These are phyloP conservation scores for Perognathus longimembris DNA, from an alignment of 2,113 vertebrate genomes.

Conservation along the genomic window DNA sequence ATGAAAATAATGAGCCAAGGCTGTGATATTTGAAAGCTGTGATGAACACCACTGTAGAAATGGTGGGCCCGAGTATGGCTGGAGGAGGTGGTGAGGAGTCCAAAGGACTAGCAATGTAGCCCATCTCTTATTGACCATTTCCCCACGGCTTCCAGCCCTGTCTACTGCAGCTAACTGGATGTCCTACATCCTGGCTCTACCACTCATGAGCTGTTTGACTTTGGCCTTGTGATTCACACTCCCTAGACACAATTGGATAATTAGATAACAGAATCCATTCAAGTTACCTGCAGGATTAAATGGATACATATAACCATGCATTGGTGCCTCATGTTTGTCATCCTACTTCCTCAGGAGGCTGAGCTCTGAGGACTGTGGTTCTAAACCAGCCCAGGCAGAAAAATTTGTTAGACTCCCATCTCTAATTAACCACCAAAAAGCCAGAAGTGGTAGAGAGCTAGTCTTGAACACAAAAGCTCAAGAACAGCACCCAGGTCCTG, in stretches of 20 bases:
- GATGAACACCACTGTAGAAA: neutral
- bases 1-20: neutral
- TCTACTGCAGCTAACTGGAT: neutral
- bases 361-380: no score
- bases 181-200: neutral
- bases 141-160: neutral
- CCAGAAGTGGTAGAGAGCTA: no score
- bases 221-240: neutral
- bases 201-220: neutral
- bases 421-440: no score
- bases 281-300: neutral
- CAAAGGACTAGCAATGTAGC: fast-evolving
- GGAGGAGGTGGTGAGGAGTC: neutral
- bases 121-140: no score
- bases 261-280: neutral
- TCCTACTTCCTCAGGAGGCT: no score
- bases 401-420: no score
- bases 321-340: no score
- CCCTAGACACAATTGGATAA: neutral
- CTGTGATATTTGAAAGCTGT: neutral
- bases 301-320: no score
- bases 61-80: no score
- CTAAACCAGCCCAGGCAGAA: no score
- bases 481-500: no score
- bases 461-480: no score